Conservation (phyloP, 2,888 invertebrate species). For the Agonopterix subpropinquella region DNA sequence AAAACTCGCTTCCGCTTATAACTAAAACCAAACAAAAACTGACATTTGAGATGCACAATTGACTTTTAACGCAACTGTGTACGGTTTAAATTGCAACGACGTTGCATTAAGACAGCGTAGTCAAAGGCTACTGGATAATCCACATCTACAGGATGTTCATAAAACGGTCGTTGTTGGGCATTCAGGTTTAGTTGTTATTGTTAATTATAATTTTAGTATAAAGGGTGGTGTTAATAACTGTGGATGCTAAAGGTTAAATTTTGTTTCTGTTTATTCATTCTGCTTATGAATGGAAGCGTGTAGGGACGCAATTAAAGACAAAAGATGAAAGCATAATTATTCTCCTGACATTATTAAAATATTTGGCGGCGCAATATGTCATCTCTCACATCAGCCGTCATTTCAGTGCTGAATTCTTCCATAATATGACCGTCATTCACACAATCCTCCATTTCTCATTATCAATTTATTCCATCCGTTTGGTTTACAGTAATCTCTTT, state of each 20-base stretch:
- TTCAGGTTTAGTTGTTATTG: neutral
- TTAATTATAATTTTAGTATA: neutral
- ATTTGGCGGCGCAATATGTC: too few species aligned
- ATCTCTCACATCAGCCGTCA: too few species aligned
- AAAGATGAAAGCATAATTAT: too few species aligned
- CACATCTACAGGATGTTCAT: neutral
- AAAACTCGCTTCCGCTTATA: constrained; percentile 4
- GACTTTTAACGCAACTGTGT: constrained; percentile 7
- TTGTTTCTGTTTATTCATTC: too few species aligned
- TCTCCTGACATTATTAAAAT: too few species aligned
- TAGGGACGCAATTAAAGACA: too few species aligned
- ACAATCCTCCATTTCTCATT: too few species aligned
- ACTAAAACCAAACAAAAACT: neutral
- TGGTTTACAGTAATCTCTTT: too few species aligned
- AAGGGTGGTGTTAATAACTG: neutral
- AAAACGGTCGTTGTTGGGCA: neutral
- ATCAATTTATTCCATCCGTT: too few species aligned
- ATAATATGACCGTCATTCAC: too few species aligned
- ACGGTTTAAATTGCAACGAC: constrained; percentile 9
- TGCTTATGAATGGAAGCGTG: too few species aligned
- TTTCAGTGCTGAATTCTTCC: too few species aligned
- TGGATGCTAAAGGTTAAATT: neutral
- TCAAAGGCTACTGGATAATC: constrained; percentile 4
- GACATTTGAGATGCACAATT: constrained; percentile 5
- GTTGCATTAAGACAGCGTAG: constrained; percentile 6